A percentile compares a stretch with the other conserved stretches of the same genome.
These are phyloP conservation scores for Acrocera orbiculus DNA, from an alignment of 2,888 invertebrate species.

Conservation along the genomic window DNA sequence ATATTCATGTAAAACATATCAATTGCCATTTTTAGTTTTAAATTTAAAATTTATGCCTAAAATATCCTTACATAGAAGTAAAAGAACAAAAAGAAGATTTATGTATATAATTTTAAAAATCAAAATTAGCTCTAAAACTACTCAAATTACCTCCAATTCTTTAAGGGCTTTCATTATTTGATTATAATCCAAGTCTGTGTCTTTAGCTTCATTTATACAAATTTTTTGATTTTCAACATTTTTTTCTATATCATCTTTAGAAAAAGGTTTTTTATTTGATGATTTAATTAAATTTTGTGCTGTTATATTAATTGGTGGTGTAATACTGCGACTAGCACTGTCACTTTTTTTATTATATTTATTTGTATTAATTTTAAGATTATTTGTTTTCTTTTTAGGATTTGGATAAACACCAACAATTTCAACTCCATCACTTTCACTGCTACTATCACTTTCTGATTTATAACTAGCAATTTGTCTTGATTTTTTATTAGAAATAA, in stretches of 20 bases:
- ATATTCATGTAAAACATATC: too few relatives aligned
- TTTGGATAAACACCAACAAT: conserved; percentile 26
- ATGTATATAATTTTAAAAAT: background rate
- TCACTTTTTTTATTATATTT: conserved; percentile 7
- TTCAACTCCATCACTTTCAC: conserved; percentile 30
- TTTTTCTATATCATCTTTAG: background rate
- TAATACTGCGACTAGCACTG: conserved; percentile 6
- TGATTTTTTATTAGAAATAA: background rate
- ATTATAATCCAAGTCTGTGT: conserved; percentile 25
- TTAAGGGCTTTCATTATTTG: conserved; percentile 34
- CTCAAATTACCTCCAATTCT: conserved; percentile 26
- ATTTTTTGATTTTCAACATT: conserved; percentile 2
- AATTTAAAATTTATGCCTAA: too few relatives aligned
- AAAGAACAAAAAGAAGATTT: too few relatives aligned
- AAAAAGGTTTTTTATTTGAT: conserved; percentile 1
- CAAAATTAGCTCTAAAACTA: too few relatives aligned
- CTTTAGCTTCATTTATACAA: conserved; percentile 5
- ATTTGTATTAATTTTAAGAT: conserved; percentile 3
- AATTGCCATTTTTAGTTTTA: too few relatives aligned
- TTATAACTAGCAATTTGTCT: background rate
- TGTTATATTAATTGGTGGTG: background rate
- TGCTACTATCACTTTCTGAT: conserved; percentile 21
- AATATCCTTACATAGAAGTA: too few relatives aligned
- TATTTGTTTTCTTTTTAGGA: conserved; percentile 8
- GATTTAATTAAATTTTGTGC: conserved; percentile 4